Evolutionary conservation across 2,797 vertebrate species (phyloP).

Genomic region (Tarsius wallacei): DNA sequence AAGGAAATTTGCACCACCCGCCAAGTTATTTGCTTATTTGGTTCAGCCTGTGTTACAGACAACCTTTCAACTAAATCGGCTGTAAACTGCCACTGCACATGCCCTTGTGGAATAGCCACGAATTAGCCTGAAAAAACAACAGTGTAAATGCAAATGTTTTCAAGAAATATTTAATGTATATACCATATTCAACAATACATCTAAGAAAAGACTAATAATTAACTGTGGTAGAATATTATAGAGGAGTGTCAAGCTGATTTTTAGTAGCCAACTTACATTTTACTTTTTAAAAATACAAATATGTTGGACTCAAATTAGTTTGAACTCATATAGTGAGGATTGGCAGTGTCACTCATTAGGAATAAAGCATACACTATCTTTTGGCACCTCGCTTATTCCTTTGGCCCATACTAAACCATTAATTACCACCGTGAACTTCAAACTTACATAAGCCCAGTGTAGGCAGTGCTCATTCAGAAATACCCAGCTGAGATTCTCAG

Average conservation of each 20-base stretch:
- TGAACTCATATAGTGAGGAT: neutral
- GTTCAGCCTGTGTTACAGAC: neutral
- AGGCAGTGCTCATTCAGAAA: neutral
- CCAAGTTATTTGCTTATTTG: neutral
- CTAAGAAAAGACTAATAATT: neutral
- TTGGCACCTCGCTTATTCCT: neutral
- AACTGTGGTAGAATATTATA: neutral
- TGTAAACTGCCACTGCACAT: neutral
- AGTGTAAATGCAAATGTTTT: neutral
- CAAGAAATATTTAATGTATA: neutral
- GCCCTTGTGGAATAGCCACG: neutral
- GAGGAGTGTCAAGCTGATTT: neutral
- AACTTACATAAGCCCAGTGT: neutral
- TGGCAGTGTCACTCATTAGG: neutral
- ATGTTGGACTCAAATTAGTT: neutral
- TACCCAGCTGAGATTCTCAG: neutral
- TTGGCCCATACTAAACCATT: neutral
- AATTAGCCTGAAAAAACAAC: neutral
- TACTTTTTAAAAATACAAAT: constrained; percentile 18
- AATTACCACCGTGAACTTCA: neutral
- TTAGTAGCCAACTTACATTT: neutral
- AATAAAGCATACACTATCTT: neutral
- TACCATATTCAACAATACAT: neutral
- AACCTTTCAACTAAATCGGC: neutral
- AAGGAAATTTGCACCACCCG: neutral